Base-by-base conservation (phyloP, 2,797 vertebrate species). In the Bothrops alternatus region DNA sequence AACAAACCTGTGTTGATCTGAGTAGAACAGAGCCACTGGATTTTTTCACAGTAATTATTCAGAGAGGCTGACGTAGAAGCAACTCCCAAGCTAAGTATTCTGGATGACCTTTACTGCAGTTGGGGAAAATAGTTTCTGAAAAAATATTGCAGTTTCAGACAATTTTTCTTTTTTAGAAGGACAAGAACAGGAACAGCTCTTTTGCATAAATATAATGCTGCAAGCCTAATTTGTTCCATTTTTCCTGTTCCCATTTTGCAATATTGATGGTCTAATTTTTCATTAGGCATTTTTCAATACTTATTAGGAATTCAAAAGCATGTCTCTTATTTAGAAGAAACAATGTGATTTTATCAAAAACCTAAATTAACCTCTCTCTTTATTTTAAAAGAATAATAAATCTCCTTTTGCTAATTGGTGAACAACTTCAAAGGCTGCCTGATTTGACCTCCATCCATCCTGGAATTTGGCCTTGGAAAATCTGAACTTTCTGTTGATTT, bases 311-410 rank as follows among this genome's bases (percentile, higher is more conserved):
- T 96, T 95, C 93, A 92, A 94, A 95, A 95, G 94, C 86, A 89
- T 60, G 88, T 90, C 94, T 90, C 95, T 97, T 96, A 96, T 96
- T 96, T 97, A 91, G 96, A 96, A 96, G 96, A 96, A 96, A 96
- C 96, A 97, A 96, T 95, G 95, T 96, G 96, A 95, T 96, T 91
- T 90, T 94, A 23, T 13, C 91, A 93, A 32, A 94, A 85, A 94
- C 93, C 91, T 25, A 87, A 91, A 94, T 94, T 91, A 1, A 56
- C 91, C 87, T 14, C 58, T 60, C 57, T 61, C 92, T 6, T 0
- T 93, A 1, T 82, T 82, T 82, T 47, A 82, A 82, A 37, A 82
- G 37, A 82, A 82, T 23, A 82, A 82, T 82, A 47, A 12, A 82
- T 82, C 73, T 20, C 47, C 73, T 47, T 82, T 47, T 82, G 73